Percentiles rank a stretch among this genome's conserved stretches.
These are phyloP conservation scores for Nomada goodeniana DNA, from an alignment of 2,888 invertebrate genomes.

Conservation along the genomic window DNA sequence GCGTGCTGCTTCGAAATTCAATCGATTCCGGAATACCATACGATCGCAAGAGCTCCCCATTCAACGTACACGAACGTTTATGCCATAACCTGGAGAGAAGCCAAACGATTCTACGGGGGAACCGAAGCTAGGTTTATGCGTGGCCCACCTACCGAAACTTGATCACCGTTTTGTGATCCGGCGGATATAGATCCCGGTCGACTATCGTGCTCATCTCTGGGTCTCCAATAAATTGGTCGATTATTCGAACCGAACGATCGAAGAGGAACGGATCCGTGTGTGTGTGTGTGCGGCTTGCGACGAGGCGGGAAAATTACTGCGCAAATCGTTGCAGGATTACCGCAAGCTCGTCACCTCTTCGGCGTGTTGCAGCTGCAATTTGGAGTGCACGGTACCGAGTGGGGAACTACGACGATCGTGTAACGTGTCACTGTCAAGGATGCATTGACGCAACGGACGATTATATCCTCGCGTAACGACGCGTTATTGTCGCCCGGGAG, in stretches of 20 bases:
- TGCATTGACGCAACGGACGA: conserved; percentile 46
- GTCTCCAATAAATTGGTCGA: not conserved
- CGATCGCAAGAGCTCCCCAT: not conserved
- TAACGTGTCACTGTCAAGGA: conserved; percentile 63
- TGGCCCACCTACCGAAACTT: conserved; percentile 76
- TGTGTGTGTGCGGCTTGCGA: conserved; percentile 30
- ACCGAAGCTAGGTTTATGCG: not conserved
- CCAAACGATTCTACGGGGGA: conserved; percentile 10
- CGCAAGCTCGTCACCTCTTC: conserved; percentile 65
- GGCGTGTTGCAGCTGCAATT: conserved; percentile 51
- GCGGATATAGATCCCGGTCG: conserved; percentile 79
- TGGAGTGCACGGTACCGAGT: conserved; percentile 48
- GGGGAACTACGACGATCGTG: conserved; percentile 51
- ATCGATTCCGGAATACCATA: not conserved
- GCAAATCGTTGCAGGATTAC: conserved; percentile 67
- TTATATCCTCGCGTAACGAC: conserved; percentile 3
- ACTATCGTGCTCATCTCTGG: conserved; percentile 57
- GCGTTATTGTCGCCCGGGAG: not conserved
- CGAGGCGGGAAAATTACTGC: conserved; percentile 77
- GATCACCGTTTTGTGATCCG: conserved; percentile 79
- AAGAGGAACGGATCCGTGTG: not conserved
- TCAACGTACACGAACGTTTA: not conserved
- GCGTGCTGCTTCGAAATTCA: not conserved
- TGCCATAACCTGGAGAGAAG: not conserved
- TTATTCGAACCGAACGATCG: not conserved